phyloP scores from a whole-genome alignment of 2,888 invertebrate genomes.

The Laspeyria flexula region DNA sequence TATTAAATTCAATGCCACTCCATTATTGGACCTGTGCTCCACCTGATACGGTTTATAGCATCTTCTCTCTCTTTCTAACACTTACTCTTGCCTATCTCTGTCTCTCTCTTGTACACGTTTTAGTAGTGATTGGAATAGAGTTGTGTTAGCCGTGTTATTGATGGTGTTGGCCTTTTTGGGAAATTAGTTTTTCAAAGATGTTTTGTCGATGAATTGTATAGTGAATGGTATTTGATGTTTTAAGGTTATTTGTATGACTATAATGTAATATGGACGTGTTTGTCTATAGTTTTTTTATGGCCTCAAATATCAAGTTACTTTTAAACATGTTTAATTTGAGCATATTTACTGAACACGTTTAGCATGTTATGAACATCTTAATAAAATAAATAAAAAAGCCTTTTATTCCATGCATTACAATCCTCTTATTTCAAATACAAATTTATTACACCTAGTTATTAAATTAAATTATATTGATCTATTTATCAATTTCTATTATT shows the following conservation, averaged over 20 bases:
- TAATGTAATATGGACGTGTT: neutral
- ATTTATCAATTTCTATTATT: too few species aligned
- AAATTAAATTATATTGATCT: too few species aligned
- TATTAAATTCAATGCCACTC: slow-evolving; percentile 35
- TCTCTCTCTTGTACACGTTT: slow-evolving; percentile 21
- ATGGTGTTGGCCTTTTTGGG: slow-evolving; percentile 23
- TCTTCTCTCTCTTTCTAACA: slow-evolving; percentile 19
- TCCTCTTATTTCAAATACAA: too few species aligned
- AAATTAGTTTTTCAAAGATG: slow-evolving; percentile 14
- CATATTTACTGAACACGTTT: neutral
- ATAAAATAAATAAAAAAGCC: too few species aligned
- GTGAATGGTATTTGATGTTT: slow-evolving; percentile 38
- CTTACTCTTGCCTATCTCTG: slow-evolving; percentile 17
- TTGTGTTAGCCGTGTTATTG: slow-evolving; percentile 27
- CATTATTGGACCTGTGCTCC: slow-evolving; percentile 29
- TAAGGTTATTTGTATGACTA: neutral
- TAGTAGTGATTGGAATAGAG: slow-evolving; percentile 24
- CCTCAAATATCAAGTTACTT: neutral
- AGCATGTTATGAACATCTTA: too few species aligned
- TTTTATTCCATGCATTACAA: too few species aligned
- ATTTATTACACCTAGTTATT: too few species aligned
- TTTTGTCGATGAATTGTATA: slow-evolving; percentile 20
- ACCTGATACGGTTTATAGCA: slow-evolving; percentile 34
- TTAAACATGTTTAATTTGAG: neutral
- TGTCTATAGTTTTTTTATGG: neutral